Evolutionary conservation across 2,113 vertebrate species (phyloP).

Genomic region (Copsychus sechellarum): DNA sequence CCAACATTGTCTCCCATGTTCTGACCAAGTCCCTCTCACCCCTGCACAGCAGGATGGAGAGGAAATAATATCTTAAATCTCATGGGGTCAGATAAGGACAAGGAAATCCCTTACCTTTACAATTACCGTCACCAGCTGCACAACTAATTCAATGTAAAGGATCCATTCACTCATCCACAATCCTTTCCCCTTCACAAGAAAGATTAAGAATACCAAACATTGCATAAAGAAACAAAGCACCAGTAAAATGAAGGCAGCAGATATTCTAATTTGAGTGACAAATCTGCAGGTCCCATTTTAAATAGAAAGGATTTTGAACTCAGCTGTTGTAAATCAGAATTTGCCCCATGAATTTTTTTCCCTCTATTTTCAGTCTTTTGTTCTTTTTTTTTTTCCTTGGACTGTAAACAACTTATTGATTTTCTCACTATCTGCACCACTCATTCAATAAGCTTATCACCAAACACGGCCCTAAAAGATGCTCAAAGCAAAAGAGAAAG

Average conservation of each 20-base stretch:
- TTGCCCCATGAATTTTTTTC: background rate
- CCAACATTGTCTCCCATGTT: background rate
- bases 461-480: background rate
- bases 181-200: background rate
- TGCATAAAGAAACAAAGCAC: background rate
- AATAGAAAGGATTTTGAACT: background rate
- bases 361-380: background rate
- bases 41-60: background rate
- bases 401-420: background rate
- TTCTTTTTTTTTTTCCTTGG: background rate
- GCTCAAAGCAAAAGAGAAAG: background rate
- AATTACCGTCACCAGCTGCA: background rate
- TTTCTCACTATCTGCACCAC: background rate
- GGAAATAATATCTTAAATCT: background rate
- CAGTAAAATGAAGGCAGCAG: background rate
- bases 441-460: constrained; percentile 5
- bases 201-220: background rate
- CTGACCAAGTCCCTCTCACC: background rate
- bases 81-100: background rate
- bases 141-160: background rate
- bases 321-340: background rate
- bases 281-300: background rate
- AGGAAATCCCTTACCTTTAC: background rate
- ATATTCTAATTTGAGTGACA: background rate
- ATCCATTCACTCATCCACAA: background rate